Evolutionary conservation across 2,797 vertebrate genomes (phyloP), one percentile per base, ranked within the genome.

Genomic region (Phalanger gymnotis): DNA sequence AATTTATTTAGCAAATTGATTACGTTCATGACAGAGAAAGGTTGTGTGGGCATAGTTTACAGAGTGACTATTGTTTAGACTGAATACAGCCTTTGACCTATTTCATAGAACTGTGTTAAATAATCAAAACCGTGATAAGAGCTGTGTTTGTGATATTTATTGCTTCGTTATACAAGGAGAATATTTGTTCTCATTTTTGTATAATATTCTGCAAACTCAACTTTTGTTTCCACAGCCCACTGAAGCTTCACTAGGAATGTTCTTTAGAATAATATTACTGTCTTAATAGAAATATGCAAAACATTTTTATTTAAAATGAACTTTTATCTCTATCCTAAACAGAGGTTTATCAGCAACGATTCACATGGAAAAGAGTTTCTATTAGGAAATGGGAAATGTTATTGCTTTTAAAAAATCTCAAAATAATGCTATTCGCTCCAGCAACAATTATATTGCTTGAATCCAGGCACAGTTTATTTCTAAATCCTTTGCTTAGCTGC

Each of bases 1-100:
- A 97, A 98, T 97, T 55, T 94, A 95, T 95, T 98, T 96, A 96
- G 97, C 95, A 98, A 97, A 98, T 98, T 97, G 97, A 98, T 98
- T 98, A 98, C 97, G 98, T 98, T 97, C 96, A 95, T 96, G 91
- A 53, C 94, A 98, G 92, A 94, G 91, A 97, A 98, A 97, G 94
- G 61, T 55, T 97, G 96, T 98, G 30, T 90, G 93, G 95, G 92
- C 56, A 91, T 56, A 97, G 96, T 73, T 97, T 98, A 98, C 90
- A 61, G 95, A n/a, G 95, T 93, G 97, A 98, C 97, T 98, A 97
- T 94, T 87, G 2, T 51, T 98, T 98, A 96, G 95, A 94, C 94
- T 89, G 91, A 51, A 97, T 97, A 95, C 90, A 98, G 98, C 98
- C 98, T 98, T 98, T 98, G 94, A 98, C 92, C 89, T 98, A 94